Evolutionary conservation across 2,888 invertebrate species (phyloP).

Genomic region (Pammene fasciana): DNA sequence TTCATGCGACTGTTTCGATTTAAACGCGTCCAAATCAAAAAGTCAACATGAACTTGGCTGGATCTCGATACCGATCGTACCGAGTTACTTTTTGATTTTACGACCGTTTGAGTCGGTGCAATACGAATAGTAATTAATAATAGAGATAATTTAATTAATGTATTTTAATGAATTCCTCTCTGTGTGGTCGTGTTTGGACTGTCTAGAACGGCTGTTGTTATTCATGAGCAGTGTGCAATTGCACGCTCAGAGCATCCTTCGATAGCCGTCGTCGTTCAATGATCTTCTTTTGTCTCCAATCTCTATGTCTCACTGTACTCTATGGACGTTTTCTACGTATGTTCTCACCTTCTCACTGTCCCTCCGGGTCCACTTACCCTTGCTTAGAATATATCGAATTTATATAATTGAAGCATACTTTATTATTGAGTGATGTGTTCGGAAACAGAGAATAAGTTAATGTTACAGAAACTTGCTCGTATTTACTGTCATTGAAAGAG

Average conservation of each 20-base stretch:
- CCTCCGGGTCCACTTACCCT: conserved; percentile 21
- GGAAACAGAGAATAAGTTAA: background rate
- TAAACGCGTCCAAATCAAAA: conserved; percentile 13
- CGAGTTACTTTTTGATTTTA: conserved; percentile 1
- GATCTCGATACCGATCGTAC: background rate
- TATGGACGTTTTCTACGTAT: background rate
- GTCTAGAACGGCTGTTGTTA: conserved; percentile 4
- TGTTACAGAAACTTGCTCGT: conserved; percentile 14
- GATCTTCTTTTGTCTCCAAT: background rate
- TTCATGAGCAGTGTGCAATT: background rate
- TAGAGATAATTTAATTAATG: conserved; percentile 29
- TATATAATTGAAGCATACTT: conserved; percentile 1
- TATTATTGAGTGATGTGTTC: background rate
- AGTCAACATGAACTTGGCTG: background rate
- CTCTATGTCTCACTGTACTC: background rate
- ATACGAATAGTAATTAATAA: conserved; percentile 23
- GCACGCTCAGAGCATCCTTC: conserved; percentile 15
- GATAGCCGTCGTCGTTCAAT: background rate
- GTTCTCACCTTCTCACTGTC: conserved; percentile 14
- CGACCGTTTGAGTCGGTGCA: conserved; percentile 21
- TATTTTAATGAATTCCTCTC: conserved; percentile 23
- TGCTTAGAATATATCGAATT: conserved; percentile 14
- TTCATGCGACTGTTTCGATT: conserved; percentile 11
- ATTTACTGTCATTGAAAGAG: conserved; percentile 16
- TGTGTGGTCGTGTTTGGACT: conserved; percentile 18